These are phyloP conservation scores for Anastrepha obliqua DNA, from an alignment of 1,140 invertebrate genomes.

Conservation along the genomic window DNA sequence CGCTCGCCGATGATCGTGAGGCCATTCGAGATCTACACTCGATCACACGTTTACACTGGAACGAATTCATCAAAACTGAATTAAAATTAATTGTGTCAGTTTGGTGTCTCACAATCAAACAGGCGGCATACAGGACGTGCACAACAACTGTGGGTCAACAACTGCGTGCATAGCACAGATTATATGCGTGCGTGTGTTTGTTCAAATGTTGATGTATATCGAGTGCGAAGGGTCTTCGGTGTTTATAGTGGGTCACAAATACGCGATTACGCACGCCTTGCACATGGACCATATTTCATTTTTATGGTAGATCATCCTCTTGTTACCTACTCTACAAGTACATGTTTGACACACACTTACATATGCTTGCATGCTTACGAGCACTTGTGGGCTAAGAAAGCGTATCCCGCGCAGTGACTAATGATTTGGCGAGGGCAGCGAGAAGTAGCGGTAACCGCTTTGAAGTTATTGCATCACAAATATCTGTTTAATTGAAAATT, in stretches of 20 bases:
- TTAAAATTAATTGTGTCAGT: conserved; percentile 57
- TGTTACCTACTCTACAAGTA: background rate
- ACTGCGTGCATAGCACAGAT: background rate
- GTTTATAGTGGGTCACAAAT: conserved; percentile 56
- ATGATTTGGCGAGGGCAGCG: background rate
- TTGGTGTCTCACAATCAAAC: conserved; percentile 37
- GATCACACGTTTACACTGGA: conserved; percentile 56
- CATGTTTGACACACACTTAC: background rate
- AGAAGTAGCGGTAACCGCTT: conserved; percentile 2
- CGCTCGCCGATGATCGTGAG: background rate
- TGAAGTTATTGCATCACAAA: conserved; percentile 36
- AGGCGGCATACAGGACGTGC: conserved; percentile 16
- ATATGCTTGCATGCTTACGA: background rate
- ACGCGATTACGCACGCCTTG: conserved; percentile 58
- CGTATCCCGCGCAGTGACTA: conserved; percentile 42
- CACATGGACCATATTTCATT: conserved; percentile 49
- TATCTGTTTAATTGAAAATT: conserved; percentile 2
- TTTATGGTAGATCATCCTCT: conserved; percentile 30
- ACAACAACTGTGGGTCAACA: conserved; percentile 3
- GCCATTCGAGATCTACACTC: background rate
- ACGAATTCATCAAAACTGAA: conserved; percentile 58
- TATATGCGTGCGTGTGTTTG: background rate
- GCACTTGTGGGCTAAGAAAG: background rate
- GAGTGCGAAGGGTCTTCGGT: conserved; percentile 29
- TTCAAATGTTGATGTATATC: background rate